Conservation (phyloP, 2,888 invertebrate species). For the Andricus quercusramuli region DNA sequence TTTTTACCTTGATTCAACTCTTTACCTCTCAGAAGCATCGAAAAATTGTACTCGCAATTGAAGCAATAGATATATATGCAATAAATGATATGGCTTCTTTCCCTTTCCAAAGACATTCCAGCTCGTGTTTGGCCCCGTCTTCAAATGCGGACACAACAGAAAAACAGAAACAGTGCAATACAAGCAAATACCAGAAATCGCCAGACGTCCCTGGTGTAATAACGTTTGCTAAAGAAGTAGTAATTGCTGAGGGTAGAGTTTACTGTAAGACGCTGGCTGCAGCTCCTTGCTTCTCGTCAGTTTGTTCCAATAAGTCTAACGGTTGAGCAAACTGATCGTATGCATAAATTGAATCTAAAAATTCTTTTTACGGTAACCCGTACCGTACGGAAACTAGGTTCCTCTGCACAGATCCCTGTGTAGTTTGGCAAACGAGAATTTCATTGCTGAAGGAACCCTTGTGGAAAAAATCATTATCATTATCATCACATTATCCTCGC, state of each 20-base stretch:
- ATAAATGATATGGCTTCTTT: background rate
- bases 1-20: constrained; percentile 50
- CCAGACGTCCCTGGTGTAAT: background rate
- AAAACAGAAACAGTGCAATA: background rate
- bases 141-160: background rate
- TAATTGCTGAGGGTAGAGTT: constrained; percentile 14
- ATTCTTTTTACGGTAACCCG: no score
- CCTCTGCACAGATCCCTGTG: no score
- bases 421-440: no score
- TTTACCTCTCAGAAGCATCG: constrained; percentile 49
- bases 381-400: no score
- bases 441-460: no score
- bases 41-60: constrained; percentile 39
- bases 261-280: background rate
- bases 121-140: background rate
- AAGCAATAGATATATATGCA: constrained; percentile 2
- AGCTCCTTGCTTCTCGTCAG: background rate
- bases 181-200: background rate
- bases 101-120: background rate
- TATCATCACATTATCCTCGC: no score
- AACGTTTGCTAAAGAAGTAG: constrained; percentile 7
- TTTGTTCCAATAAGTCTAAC: background rate
- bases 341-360: background rate
- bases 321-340: background rate
- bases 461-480: no score